These are phyloP conservation scores for Osmerus eperlanus DNA, from an alignment of 2,113 vertebrate species.

Conservation along the genomic window DNA sequence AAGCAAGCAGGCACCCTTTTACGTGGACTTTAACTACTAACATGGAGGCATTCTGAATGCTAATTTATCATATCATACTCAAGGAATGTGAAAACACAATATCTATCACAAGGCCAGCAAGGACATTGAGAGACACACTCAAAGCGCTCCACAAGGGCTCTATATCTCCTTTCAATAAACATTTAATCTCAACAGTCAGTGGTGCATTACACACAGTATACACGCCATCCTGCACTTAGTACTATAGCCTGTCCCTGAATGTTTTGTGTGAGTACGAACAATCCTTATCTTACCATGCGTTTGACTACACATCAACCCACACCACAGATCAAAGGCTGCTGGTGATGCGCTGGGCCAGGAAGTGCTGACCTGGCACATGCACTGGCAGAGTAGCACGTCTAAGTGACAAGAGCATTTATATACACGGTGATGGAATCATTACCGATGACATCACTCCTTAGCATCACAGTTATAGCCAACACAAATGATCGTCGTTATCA, in stretches of 20 bases:
- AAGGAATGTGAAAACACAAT: conserved; percentile 14
- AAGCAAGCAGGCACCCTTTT: conserved; percentile 24
- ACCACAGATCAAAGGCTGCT: conserved; percentile 52
- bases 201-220: no score
- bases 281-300: conserved; percentile 39
- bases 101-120: conserved; percentile 2
- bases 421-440: conserved; percentile 75
- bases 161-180: no score
- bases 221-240: no score
- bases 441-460: conserved; percentile 69
- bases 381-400: conserved; percentile 69
- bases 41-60: background rate
- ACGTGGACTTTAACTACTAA: background rate
- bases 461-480: conserved; percentile 60
- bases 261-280: no score
- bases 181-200: no score
- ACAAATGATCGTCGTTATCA: conserved; percentile 19
- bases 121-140: background rate
- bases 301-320: conserved; percentile 44
- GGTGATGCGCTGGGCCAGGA: conserved; percentile 73
- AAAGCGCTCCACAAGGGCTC: background rate
- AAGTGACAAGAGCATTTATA: conserved; percentile 78
- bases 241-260: no score
- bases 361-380: conserved; percentile 81
- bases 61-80: conserved; percentile 13